Evolutionary conservation across 2,797 vertebrate genomes (phyloP).

Genomic region (Gallinago stenura): DNA sequence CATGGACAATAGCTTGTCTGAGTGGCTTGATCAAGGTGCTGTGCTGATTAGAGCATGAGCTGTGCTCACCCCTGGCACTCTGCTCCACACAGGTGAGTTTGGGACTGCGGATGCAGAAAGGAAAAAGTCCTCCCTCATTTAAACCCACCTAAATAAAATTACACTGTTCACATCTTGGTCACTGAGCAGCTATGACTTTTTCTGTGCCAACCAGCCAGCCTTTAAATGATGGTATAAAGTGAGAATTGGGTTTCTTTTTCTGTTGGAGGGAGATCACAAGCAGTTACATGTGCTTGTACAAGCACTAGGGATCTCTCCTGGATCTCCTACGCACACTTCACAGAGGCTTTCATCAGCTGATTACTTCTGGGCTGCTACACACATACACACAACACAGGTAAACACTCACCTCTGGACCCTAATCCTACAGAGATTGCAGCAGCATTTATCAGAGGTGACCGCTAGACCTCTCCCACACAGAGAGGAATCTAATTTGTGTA

Average conservation of each 20-base stretch:
- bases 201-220: background rate
- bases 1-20: background rate
- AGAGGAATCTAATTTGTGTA: background rate
- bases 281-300: rapidly evolving
- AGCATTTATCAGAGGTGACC: background rate
- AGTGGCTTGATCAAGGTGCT: background rate
- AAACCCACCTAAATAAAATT: background rate
- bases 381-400: background rate
- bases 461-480: background rate
- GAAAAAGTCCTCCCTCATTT: background rate
- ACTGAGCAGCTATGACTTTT: background rate
- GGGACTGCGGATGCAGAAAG: background rate
- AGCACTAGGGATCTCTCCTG: background rate
- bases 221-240: background rate
- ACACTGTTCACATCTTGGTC: background rate
- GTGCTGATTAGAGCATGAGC: background rate
- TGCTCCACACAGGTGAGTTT: background rate
- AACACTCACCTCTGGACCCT: background rate
- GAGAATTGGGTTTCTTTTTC: background rate
- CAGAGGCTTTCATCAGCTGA: background rate
- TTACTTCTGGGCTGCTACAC: background rate
- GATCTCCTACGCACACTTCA: background rate
- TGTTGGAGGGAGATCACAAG: background rate
- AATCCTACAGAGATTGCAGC: background rate
- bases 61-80: background rate